Percentiles rank a stretch among this genome's conserved stretches.
These are phyloP conservation scores for Zelleria hepariella DNA, from an alignment of 2,888 invertebrate species.

Conservation along the genomic window DNA sequence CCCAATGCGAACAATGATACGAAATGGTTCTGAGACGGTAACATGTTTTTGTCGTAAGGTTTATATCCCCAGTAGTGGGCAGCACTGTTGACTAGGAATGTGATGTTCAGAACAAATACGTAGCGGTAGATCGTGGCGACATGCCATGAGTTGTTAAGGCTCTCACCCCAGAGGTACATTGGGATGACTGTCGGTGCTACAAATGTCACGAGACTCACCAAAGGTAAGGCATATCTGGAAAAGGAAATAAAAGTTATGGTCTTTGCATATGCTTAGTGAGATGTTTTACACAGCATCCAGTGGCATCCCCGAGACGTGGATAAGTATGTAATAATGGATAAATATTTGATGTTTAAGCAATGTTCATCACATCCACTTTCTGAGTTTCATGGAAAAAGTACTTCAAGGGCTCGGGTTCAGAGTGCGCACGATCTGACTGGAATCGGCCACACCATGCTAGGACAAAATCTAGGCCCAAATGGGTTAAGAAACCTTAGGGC, in stretches of 20 bases:
- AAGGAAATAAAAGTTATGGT: background rate
- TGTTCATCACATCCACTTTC: too few relatives aligned
- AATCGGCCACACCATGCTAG: too few relatives aligned
- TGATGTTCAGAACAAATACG: conserved; percentile 68
- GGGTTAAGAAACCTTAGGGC: background rate
- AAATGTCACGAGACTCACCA: conserved; percentile 70
- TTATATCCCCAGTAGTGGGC: conserved; percentile 69
- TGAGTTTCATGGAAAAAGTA: too few relatives aligned
- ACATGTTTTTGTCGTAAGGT: conserved; percentile 49
- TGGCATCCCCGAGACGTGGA: too few relatives aligned
- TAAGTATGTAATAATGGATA: too few relatives aligned
- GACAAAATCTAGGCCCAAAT: too few relatives aligned
- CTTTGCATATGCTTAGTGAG: background rate
- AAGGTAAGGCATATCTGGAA: conserved; percentile 71
- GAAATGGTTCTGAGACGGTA: conserved; percentile 24
- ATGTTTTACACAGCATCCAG: too few relatives aligned
- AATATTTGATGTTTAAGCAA: too few relatives aligned
- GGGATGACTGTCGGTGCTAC: conserved; percentile 71
- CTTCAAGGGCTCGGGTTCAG: too few relatives aligned
- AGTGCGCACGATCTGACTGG: too few relatives aligned
- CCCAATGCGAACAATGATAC: conserved; percentile 26
- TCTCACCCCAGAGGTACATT: conserved; percentile 74
- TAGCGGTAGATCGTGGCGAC: conserved; percentile 64
- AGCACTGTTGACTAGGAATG: conserved; percentile 77
- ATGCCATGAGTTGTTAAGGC: conserved; percentile 45